Evolutionary conservation across 2,888 invertebrate species (phyloP).

Genomic region (Sphinx pinastri): DNA sequence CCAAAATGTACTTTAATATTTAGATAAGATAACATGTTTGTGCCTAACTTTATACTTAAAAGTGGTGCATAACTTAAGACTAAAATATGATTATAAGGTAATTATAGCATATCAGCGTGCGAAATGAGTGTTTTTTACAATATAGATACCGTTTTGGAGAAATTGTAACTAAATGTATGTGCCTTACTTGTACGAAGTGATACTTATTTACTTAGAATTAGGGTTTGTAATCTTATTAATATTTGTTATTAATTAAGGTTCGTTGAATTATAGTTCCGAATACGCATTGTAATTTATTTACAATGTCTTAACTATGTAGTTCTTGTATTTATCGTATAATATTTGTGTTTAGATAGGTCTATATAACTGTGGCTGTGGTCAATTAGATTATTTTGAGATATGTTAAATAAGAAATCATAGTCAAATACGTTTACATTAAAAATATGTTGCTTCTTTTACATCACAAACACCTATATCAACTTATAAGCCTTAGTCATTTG

Average conservation of each 20-base stretch:
- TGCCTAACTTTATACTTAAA: constrained; percentile 51
- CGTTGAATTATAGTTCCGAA: constrained; percentile 43
- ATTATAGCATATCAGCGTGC: constrained; percentile 54
- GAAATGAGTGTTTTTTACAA: constrained; percentile 48
- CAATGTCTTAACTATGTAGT: constrained; percentile 30
- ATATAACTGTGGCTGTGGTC: constrained; percentile 73
- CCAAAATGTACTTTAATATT: constrained; percentile 65
- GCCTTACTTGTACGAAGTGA: constrained; percentile 68
- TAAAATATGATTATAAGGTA: constrained; percentile 43
- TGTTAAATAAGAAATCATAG: constrained; percentile 66
- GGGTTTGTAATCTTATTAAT: constrained; percentile 21
- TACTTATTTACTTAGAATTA: constrained; percentile 46
- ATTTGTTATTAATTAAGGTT: constrained; percentile 18
- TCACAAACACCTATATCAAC: constrained; percentile 26
- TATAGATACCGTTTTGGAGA: constrained; percentile 41
- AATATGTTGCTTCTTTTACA: not conserved
- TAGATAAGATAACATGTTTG: constrained; percentile 38
- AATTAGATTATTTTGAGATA: constrained; percentile 51
- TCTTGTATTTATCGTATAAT: constrained; percentile 37
- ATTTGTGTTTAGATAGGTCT: constrained; percentile 44
- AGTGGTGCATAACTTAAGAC: constrained; percentile 53
- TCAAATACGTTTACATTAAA: constrained; percentile 42
- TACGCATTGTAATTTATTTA: constrained; percentile 45
- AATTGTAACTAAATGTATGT: constrained; percentile 57
- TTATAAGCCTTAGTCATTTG: not conserved